These are phyloP conservation scores for Diabrotica balteata DNA, from an alignment of 2,888 invertebrate species.

Conservation along the genomic window DNA sequence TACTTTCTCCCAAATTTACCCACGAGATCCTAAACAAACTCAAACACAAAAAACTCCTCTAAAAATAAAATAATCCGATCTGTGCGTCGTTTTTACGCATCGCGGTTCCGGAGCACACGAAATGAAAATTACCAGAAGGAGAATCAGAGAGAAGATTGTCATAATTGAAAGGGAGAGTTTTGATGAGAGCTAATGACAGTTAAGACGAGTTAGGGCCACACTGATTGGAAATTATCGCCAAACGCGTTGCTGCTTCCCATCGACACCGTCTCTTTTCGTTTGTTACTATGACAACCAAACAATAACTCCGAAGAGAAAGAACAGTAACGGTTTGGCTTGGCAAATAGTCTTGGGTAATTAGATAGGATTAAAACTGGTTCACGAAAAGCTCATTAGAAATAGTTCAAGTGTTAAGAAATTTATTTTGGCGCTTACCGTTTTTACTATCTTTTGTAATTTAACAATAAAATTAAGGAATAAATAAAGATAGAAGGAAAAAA, in stretches of 20 bases:
- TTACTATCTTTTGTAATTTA: no score
- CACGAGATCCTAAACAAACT: no score
- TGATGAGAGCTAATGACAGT: slow-evolving; percentile 45
- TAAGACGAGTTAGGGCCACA: slow-evolving; percentile 42
- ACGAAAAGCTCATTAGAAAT: no score
- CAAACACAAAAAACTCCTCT: background rate
- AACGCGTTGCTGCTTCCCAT: slow-evolving; percentile 28
- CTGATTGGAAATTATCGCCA: slow-evolving; percentile 47
- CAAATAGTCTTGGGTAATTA: no score
- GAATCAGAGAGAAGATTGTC: slow-evolving; percentile 31
- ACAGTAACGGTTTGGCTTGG: background rate
- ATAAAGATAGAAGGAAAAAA: no score
- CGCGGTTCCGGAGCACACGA: no score
- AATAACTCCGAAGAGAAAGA: slow-evolving; percentile 12
- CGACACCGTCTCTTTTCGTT: slow-evolving; percentile 10
- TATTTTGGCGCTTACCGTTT: no score
- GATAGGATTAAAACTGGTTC: no score
- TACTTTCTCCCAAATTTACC: no score
- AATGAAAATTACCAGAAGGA: slow-evolving; percentile 23
- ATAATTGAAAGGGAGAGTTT: slow-evolving; percentile 42
- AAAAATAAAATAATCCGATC: slow-evolving; percentile 6
- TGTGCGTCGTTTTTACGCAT: no score
- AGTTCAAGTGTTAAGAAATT: no score
- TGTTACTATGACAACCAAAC: slow-evolving; percentile 29
- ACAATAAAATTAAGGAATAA: no score